Evolutionary conservation across 35 echinoderm and acorn worm genomes (phyloP), one percentile per base, ranked within the genome.

Genomic region (Heliocidaris erythrogramma): DNA sequence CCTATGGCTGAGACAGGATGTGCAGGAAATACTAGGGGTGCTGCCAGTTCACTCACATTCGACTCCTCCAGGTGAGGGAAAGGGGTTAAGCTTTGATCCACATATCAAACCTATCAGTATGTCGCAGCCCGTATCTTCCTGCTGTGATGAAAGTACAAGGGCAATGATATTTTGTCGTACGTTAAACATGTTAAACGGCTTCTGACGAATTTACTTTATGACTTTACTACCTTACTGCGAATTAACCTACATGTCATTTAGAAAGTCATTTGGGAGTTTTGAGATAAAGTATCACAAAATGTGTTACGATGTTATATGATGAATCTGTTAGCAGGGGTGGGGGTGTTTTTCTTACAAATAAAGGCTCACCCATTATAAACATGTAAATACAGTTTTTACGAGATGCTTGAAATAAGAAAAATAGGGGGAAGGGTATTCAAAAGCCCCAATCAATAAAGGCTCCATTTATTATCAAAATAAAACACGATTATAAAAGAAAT

Each of bases 141-240:
- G 65, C 65, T 78, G 65, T 78, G 65, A 78, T 78, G 65, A 78
- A 78, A 78, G 65, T 78, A 78, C 65, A 78, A 78, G 65, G 65
- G 65, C 65, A 78, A 78, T 18, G 65, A 78, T 78, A 27, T 78
- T 42, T 78, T 27, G 18, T n/a, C 65, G 21, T 78, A 78, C 27
- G 18, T n/a, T 27, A 78, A n/a, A 78, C 65, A 78, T 7, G 18
- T n/a, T 27, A 78, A n/a, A 78, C 65, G 65, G 8, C 18, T 78
- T 24, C 18, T 78, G 21, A 27, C 60, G 17, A 69, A 69, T 69
- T n/a, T 7, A 4, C 21, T 78, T 7, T 78, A 17, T 78, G 14
- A 18, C 21, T 78, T 24, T 78, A 42, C 35, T 42, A 42, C 35
- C 35, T 42, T 42, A 42, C 27, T 21, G 27, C 17, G 65, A 5